Percentiles rank a stretch among this genome's conserved stretches.
These are phyloP conservation scores for Ichneumoninae sp. DNA, from an alignment of 2,888 invertebrate species.

Conservation along the genomic window DNA sequence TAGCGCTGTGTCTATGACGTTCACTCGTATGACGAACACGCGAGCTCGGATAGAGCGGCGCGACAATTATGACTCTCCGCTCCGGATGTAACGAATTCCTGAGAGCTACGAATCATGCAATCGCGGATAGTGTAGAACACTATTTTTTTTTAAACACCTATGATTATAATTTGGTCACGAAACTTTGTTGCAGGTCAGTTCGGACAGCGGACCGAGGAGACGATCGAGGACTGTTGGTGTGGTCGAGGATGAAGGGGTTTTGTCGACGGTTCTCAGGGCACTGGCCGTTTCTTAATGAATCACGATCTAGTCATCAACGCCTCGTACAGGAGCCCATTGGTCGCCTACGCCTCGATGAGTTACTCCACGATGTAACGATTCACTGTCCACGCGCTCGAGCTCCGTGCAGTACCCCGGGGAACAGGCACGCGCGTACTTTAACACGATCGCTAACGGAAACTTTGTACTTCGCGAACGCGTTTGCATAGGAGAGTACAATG, in stretches of 20 bases:
- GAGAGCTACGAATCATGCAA: conserved; percentile 4
- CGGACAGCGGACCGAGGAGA: conserved; percentile 11
- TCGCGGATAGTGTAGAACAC: background rate
- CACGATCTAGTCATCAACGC: conserved; percentile 46
- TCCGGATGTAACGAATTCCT: conserved; percentile 9
- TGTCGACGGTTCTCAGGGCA: conserved; percentile 31
- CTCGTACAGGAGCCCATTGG: conserved; percentile 40
- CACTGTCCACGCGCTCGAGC: conserved; percentile 29
- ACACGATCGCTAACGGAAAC: conserved; percentile 23
- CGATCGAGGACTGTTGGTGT: conserved; percentile 23
- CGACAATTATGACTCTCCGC: conserved; percentile 14
- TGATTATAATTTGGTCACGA: background rate
- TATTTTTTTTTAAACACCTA: background rate
- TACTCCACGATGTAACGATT: conserved; percentile 37
- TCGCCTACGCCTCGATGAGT: conserved; percentile 43
- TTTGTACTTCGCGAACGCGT: conserved; percentile 1
- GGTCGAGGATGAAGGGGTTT: conserved; percentile 13
- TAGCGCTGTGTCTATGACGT: background rate
- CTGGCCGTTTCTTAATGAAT: conserved; percentile 53
- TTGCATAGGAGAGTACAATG: conserved; percentile 13
- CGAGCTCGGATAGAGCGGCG: background rate
- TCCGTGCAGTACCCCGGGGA: background rate
- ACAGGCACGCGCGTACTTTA: background rate
- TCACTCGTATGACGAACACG: background rate
- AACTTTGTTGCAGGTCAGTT: conserved; percentile 21